Evolutionary conservation across 2,113 vertebrate species (phyloP), one percentile per base, ranked within the genome.

Genomic region (Mormyrus lacerda): DNA sequence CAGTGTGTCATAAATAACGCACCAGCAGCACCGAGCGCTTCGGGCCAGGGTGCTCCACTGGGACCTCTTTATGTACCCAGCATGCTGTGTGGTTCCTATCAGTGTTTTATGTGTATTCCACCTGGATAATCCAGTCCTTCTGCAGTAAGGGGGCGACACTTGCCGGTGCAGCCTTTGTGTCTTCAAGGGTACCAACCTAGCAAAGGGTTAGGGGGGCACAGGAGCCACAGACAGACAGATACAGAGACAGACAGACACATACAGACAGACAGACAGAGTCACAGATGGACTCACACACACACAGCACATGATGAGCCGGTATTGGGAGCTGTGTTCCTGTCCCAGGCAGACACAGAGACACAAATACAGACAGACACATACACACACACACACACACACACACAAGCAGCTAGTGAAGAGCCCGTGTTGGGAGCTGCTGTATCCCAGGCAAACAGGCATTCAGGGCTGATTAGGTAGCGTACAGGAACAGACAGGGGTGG

Each of bases 391-490:
- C 44, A 45, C 2, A 45, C 10, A 51, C 50, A 51, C 24, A 44
- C 15, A 58, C 44, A 44, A 2, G 84, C 31, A 88, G 39, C 79
- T 27, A 5, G 24, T 61, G 7, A 27, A 27, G 89, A 89, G 91
- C 65, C 91, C 84, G 91, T 94, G 93, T 93, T 94, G 94, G 94
- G 93, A 93, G 85, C 91, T 90, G 85, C 92, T 65, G 92, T 90
- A 90, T 85, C 90, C 93, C 93, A 95, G 94, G 94, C 94, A 65
- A 0, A 58, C 94, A 90, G 58, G n/a, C 94, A 96, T 95, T 95
- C 95, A 94, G 93, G 93, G 93, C 91, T 95, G 94, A 95, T 96
- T 95, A 95, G 92, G 90, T 93, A 90, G 92, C 96, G 90, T 94
- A 95, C 93, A 95, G 93, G 91, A 91, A 94, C 96, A 96, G 7